Conservation (phyloP, 1,140 invertebrate species). For the Coelopa frigida region DNA sequence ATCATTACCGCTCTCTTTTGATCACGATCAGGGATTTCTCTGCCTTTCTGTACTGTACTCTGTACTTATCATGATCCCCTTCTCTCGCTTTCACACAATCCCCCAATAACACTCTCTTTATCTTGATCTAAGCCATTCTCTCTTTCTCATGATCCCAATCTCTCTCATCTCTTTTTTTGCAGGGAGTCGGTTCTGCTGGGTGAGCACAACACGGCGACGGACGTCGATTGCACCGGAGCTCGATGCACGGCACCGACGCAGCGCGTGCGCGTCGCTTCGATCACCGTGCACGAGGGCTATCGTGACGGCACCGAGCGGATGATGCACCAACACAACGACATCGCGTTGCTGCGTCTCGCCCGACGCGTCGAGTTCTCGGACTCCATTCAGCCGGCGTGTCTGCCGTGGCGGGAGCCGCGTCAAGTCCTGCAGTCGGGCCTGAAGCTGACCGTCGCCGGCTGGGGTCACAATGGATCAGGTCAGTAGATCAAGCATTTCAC, state of each 20-base stretch:
- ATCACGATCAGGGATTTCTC: not conserved
- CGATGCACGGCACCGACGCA: slow-evolving; percentile 14
- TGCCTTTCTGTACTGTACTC: not conserved
- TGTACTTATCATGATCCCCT: not conserved
- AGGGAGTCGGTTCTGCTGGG: slow-evolving; percentile 40
- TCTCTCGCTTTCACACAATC: too few species aligned
- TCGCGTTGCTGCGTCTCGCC: slow-evolving; percentile 41
- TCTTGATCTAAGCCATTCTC: not conserved
- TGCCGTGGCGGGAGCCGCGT: slow-evolving; percentile 24
- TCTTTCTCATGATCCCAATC: not conserved
- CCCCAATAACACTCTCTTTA: too few species aligned
- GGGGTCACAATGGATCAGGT: slow-evolving; percentile 48
- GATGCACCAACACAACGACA: slow-evolving; percentile 38
- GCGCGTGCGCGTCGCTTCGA: slow-evolving; percentile 19
- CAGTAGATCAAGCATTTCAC: not conserved
- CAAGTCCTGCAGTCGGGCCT: not conserved
- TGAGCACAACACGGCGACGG: slow-evolving; percentile 42
- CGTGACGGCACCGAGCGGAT: slow-evolving; percentile 10
- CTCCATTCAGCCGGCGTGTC: slow-evolving; percentile 51
- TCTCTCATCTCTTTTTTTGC: not conserved
- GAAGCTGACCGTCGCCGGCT: slow-evolving; percentile 55
- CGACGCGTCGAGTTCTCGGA: slow-evolving; percentile 35
- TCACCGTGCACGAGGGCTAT: slow-evolving; percentile 33
- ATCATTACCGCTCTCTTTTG: not conserved
- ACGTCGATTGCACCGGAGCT: slow-evolving; percentile 37